Evolutionary conservation across 2,888 invertebrate genomes (phyloP).

Genomic region (Drosophila mercatorum): DNA sequence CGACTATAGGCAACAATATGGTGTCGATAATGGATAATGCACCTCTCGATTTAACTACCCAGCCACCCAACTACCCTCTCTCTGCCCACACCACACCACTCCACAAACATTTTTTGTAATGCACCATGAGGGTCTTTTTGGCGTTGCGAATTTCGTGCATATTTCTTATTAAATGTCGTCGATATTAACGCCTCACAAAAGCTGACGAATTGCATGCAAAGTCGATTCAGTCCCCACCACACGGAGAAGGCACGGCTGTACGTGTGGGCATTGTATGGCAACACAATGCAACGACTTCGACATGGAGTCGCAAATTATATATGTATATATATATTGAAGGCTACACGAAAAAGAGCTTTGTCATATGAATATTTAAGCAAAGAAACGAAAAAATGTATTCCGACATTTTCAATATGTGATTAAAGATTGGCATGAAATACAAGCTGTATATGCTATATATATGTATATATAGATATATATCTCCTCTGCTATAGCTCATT

Average conservation of each 20-base stretch:
- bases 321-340: background rate
- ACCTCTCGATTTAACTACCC: slow-evolving; percentile 15
- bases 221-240: background rate
- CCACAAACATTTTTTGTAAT: slow-evolving; percentile 7
- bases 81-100: too few species aligned
- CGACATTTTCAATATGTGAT: background rate
- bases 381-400: background rate
- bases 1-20: slow-evolving; percentile 43
- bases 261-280: slow-evolving; percentile 39
- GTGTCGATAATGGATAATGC: slow-evolving; percentile 53
- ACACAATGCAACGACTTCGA: slow-evolving; percentile 42
- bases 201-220: slow-evolving; percentile 53
- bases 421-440: background rate
- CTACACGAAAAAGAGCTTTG: slow-evolving; percentile 2
- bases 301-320: slow-evolving; percentile 34
- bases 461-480: background rate
- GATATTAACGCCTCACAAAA: slow-evolving; percentile 56
- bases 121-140: slow-evolving; percentile 5
- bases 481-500: background rate
- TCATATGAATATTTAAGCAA: slow-evolving; percentile 10
- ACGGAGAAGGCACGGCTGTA: background rate
- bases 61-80: background rate
- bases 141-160: slow-evolving; percentile 33
- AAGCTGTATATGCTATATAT: background rate
- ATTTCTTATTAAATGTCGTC: slow-evolving; percentile 54